These are phyloP conservation scores for Phylloscopus whistleri DNA, from an alignment of 2,113 vertebrate genomes.

Conservation along the genomic window DNA sequence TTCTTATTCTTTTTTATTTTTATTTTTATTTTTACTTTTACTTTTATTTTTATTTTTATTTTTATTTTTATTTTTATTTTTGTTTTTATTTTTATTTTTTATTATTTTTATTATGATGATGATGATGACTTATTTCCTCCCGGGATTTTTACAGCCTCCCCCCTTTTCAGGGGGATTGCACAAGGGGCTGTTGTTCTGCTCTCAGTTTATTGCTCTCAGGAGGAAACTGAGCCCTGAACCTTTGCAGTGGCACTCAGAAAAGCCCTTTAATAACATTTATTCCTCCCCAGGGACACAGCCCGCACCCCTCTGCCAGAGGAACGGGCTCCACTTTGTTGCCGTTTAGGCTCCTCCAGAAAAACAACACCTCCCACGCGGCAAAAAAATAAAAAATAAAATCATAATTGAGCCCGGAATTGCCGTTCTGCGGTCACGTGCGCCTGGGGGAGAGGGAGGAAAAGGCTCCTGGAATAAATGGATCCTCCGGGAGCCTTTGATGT, in stretches of 20 bases:
- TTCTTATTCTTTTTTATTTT: too few species aligned
- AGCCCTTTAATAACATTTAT: background rate
- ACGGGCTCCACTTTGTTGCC: accelerated
- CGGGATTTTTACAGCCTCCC: background rate
- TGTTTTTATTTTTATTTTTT: too few species aligned
- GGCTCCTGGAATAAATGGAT: background rate
- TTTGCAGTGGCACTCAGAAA: background rate
- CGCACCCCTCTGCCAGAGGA: background rate
- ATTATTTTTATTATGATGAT: background rate
- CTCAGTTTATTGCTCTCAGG: background rate
- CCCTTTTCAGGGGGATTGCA: background rate
- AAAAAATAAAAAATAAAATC: background rate
- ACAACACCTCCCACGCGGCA: background rate
- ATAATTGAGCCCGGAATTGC: background rate
- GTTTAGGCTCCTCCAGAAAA: background rate
- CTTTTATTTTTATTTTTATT: too few species aligned
- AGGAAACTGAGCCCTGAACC: background rate
- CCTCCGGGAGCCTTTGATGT: background rate
- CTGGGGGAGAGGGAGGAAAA: background rate
- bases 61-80: too few species aligned
- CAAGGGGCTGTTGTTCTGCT: background rate
- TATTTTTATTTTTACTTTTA: too few species aligned
- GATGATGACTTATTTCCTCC: background rate
- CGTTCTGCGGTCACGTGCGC: background rate
- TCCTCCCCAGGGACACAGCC: background rate